Conservation (phyloP, 1,140 invertebrate genomes). For the fruit fly (Drosophila melanogaster) region Release_6_plus_ISO1_MT NT_037436.4:9465501-9466000, state of each 20-base stretch:
- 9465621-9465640: slow-evolving; percentile 66
- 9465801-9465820: slow-evolving; percentile 58
- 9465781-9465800: slow-evolving; percentile 80
- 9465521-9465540: slow-evolving; percentile 66
- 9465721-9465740: slow-evolving; percentile 64
- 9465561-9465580: slow-evolving; percentile 79
- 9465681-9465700: not conserved
- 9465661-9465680: slow-evolving; percentile 6
- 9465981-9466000: slow-evolving; percentile 13
- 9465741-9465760: slow-evolving; percentile 79
- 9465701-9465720: slow-evolving; percentile 16
- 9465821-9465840: slow-evolving; percentile 71
- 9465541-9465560: slow-evolving; percentile 46
- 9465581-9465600: slow-evolving; percentile 83
- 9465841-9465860: slow-evolving; percentile 26
- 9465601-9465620: slow-evolving; percentile 62
- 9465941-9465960: slow-evolving; percentile 39
- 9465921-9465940: slow-evolving; percentile 80
- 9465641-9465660: slow-evolving; percentile 54
- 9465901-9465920: slow-evolving; percentile 76
- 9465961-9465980: slow-evolving; percentile 11
- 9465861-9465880: not conserved
- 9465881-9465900: slow-evolving; percentile 45
- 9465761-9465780: slow-evolving; percentile 64
- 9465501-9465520: slow-evolving; percentile 84